phyloP scores from a whole-genome alignment of 2,797 vertebrate genomes.

The Pantherophis alleghaniensis region DNA sequence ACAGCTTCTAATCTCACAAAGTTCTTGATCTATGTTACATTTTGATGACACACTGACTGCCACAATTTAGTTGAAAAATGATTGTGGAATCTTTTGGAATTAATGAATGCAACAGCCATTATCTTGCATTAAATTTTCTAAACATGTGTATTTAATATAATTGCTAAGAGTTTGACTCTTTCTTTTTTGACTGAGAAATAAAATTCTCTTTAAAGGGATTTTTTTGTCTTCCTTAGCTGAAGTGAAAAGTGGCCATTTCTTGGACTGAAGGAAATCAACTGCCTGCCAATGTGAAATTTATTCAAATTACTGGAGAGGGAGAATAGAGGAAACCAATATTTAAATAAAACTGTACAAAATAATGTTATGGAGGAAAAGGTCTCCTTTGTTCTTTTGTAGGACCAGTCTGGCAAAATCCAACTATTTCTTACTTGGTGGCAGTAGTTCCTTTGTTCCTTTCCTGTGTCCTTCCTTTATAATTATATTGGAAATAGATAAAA shows the following conservation, averaged over 20 bases:
- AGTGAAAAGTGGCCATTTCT: not conserved
- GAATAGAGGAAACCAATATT: not conserved
- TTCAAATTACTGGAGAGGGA: not conserved
- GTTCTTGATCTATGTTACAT: not conserved
- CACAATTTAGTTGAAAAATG: not conserved
- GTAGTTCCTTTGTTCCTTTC: not conserved
- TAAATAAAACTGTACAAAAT: not conserved
- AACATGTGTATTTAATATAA: not conserved
- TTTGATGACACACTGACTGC: not conserved
- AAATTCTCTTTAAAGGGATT: not conserved
- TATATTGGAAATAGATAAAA: conserved; percentile 4
- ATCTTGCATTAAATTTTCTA: not conserved
- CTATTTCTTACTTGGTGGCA: not conserved
- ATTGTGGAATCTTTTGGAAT: not conserved
- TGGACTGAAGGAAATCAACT: not conserved
- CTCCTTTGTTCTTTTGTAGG: not conserved
- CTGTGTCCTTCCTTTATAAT: not conserved
- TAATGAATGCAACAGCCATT: not conserved
- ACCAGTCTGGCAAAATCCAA: not conserved
- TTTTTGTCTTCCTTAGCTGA: not conserved
- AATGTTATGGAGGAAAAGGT: not conserved
- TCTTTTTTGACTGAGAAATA: not conserved
- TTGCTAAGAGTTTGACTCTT: not conserved
- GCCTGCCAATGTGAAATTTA: too few species aligned
- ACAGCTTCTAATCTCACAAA: not conserved